Evolutionary conservation across 92 coral and sea anemone species (phyloP).

Genomic region (Bergia puertoricense): DNA sequence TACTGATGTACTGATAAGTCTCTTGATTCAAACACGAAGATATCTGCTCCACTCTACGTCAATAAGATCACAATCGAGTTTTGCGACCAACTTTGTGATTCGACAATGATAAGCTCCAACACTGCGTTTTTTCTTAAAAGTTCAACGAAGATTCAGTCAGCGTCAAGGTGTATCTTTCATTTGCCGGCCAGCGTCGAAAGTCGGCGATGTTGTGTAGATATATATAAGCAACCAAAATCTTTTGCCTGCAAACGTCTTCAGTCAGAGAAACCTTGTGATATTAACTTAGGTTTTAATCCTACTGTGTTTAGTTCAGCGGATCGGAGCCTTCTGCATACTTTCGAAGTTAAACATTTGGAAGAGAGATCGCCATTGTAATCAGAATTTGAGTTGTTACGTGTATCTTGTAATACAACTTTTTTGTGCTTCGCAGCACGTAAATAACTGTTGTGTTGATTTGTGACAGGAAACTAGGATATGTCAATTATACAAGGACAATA

Average conservation of each 20-base stretch:
- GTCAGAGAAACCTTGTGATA: neutral
- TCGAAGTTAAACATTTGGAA: neutral
- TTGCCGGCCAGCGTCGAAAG: no score
- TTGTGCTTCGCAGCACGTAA: neutral
- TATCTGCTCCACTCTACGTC: neutral
- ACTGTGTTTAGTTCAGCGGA: neutral
- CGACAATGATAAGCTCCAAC: no score
- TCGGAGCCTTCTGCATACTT: neutral
- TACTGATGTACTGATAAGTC: neutral
- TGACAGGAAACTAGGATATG: neutral
- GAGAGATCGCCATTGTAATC: neutral
- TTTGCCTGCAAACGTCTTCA: neutral
- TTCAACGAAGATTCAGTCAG: neutral
- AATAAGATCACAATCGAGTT: neutral
- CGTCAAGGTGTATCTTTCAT: neutral
- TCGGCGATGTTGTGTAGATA: neutral
- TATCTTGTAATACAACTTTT: neutral
- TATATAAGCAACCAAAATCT: neutral
- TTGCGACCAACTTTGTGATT: neutral
- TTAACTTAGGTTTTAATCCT: neutral
- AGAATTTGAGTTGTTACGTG: neutral
- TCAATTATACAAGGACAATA: constrained; percentile 9
- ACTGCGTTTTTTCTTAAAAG: neutral
- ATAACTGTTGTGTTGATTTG: neutral
- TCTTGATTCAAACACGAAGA: neutral